Evolutionary conservation across 2,797 vertebrate species (phyloP).

Genomic region (Melanotaenia pygmaea): DNA sequence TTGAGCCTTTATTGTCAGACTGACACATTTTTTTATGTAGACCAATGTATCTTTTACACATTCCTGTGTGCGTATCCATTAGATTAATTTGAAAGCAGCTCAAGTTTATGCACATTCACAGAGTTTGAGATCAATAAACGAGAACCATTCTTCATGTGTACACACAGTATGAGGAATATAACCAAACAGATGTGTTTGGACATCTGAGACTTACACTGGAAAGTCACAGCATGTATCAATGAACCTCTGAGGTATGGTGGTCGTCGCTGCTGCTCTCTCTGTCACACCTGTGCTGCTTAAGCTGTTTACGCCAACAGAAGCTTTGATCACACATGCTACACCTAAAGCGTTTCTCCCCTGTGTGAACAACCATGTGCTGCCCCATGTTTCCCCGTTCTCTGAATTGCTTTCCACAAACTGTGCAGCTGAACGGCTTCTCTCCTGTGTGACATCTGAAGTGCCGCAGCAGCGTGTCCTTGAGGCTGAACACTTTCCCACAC

Average conservation of each 20-base stretch:
- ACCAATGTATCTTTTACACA: too few species aligned
- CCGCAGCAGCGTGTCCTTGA: neutral
- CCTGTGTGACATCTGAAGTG: constrained; percentile 23
- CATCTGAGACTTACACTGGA: too few species aligned
- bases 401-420: neutral
- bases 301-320: neutral
- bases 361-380: neutral
- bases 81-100: neutral
- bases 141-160: neutral
- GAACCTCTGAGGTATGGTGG: neutral
- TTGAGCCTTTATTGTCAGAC: neutral
- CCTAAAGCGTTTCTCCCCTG: neutral
- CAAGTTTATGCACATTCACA: neutral
- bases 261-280: neutral
- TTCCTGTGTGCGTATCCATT: too few species aligned
- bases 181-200: neutral
- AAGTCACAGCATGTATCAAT: neutral
- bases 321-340: neutral
- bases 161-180: neutral
- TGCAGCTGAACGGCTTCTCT: neutral
- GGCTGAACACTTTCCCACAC: neutral
- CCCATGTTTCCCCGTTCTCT: neutral
- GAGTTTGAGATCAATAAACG: neutral
- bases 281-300: neutral
- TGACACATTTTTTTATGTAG: neutral